Percentiles rank a stretch among this genome's conserved stretches.
Evolutionary conservation across 2,113 vertebrate species (phyloP).

Genomic region (Tiliqua scincoides): DNA sequence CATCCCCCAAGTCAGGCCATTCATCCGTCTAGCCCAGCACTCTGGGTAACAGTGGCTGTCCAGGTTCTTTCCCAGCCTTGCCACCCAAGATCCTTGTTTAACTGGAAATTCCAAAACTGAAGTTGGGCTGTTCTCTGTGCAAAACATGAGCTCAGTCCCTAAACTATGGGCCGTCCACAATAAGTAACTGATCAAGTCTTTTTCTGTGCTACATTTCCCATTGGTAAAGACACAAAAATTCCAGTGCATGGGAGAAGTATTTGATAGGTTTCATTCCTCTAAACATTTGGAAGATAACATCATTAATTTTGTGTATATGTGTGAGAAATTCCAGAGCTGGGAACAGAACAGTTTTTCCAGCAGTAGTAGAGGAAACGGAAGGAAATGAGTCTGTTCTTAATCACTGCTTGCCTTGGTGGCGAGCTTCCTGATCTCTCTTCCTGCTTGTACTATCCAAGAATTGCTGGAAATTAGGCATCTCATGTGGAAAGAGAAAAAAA

Average conservation of each 20-base stretch:
- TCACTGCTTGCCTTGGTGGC: conserved; percentile 37
- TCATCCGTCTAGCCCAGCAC: neutral
- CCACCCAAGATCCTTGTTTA: neutral
- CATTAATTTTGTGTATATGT: neutral
- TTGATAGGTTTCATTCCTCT: neutral
- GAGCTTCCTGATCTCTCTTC: conserved; percentile 56
- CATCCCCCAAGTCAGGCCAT: too few relatives aligned
- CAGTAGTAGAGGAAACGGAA: conserved; percentile 7
- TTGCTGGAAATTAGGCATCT: conserved; percentile 63
- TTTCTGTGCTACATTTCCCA: neutral
- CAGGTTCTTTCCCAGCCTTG: neutral
- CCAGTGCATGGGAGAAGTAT: neutral
- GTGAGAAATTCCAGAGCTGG: conserved; percentile 4
- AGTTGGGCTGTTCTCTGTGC: neutral
- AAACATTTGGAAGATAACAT: neutral
- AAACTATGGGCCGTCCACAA: neutral
- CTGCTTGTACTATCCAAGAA: conserved; percentile 66
- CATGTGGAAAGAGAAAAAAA: conserved; percentile 32
- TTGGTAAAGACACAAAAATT: neutral
- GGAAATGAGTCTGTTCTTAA: conserved; percentile 45
- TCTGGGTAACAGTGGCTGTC: neutral
- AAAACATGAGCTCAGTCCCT: neutral
- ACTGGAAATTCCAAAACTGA: neutral
- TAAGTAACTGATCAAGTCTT: neutral
- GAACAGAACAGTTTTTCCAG: conserved; percentile 11